Conservation (phyloP, 2,888 invertebrate species). For the Osmoderma eremita region DNA sequence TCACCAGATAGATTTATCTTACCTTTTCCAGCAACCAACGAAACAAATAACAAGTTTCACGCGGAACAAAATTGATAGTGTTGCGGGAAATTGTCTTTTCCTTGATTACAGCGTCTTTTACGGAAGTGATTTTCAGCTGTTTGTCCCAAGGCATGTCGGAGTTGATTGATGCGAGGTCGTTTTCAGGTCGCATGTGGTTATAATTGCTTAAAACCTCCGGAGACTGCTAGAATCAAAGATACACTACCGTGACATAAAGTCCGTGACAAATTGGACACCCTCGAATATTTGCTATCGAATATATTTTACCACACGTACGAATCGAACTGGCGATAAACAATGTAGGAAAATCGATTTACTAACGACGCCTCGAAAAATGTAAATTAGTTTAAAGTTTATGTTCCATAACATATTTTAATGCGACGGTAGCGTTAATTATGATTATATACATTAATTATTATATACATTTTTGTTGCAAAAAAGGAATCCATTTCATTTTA, state of each 20-base stretch:
- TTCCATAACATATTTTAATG: constrained; percentile 5
- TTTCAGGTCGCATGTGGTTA: constrained; percentile 64
- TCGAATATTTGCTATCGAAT: constrained; percentile 17
- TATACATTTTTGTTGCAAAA: neutral
- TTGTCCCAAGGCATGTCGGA: constrained; percentile 54
- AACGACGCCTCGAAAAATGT: too few relatives aligned
- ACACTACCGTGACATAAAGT: constrained; percentile 41
- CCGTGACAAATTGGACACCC: constrained; percentile 39
- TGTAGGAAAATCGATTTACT: too few relatives aligned
- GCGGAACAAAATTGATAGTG: constrained; percentile 25
- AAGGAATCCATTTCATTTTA: neutral
- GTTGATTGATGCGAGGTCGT: constrained; percentile 61
- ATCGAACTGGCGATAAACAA: too few relatives aligned
- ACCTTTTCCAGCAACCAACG: neutral
- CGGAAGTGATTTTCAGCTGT: constrained; percentile 47
- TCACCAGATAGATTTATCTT: neutral
- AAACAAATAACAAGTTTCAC: constrained; percentile 27
- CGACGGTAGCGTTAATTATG: neutral
- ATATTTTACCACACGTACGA: too few relatives aligned
- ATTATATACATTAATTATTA: too few relatives aligned
- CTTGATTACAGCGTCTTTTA: constrained; percentile 39
- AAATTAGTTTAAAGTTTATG: neutral
- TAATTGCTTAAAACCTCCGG: constrained; percentile 61
- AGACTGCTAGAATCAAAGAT: constrained; percentile 50
- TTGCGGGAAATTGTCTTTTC: constrained; percentile 34